These are phyloP conservation scores for Eulithis prunata DNA, from an alignment of 2,888 invertebrate species.

Conservation along the genomic window DNA sequence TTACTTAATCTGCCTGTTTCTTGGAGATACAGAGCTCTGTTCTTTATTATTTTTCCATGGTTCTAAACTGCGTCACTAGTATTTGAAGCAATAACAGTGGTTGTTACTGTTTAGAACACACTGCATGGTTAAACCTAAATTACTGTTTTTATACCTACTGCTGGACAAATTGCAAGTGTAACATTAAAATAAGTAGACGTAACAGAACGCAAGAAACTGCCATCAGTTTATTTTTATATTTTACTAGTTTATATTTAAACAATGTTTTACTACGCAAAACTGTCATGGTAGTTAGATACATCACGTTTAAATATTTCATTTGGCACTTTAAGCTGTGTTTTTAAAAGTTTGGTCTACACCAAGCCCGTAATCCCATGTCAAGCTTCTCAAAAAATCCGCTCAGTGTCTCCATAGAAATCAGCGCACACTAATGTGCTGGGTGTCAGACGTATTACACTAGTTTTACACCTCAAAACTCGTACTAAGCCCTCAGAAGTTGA, in stretches of 20 bases:
- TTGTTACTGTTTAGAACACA: conserved; percentile 11
- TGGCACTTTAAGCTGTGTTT: too few relatives aligned
- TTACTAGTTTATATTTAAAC: not conserved
- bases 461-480: too few relatives aligned
- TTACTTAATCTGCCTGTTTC: too few relatives aligned
- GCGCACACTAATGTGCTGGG: too few relatives aligned
- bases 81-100: conserved; percentile 1
- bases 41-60: conserved; percentile 10
- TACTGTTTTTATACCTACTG: conserved; percentile 7
- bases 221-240: not conserved
- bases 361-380: too few relatives aligned
- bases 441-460: too few relatives aligned
- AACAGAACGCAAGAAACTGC: not conserved
- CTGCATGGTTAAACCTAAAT: conserved; percentile 18
- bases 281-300: too few relatives aligned
- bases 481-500: conserved; percentile 9
- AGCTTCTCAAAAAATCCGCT: too few relatives aligned
- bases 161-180: not conserved
- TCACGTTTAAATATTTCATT: too few relatives aligned
- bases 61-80: conserved; percentile 5
- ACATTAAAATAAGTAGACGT: conserved; percentile 1
- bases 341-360: too few relatives aligned
- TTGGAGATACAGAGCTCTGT: not conserved
- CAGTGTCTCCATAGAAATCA: too few relatives aligned
- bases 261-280: too few relatives aligned